phyloP scores from a whole-genome alignment of 2,113 vertebrate species.

The Illadopsis cleaveri region DNA sequence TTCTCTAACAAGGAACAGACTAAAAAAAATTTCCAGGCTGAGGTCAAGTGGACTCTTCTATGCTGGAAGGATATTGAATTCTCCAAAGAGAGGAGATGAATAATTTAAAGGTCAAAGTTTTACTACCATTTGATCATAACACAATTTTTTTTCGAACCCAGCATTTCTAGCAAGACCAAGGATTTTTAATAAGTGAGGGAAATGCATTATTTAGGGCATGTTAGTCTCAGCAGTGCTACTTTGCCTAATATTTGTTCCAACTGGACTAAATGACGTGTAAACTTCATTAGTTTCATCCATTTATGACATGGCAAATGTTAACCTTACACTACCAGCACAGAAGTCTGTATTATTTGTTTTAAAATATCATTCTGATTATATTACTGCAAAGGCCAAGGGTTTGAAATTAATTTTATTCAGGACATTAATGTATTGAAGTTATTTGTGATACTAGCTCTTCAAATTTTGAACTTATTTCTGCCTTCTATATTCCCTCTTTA shows the following conservation, averaged over 20 bases:
- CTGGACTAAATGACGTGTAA: not conserved
- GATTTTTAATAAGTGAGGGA: not conserved
- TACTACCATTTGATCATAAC: not conserved
- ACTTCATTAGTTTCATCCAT: not conserved
- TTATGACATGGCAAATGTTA: not conserved
- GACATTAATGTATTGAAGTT: not conserved
- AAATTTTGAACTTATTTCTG: not conserved
- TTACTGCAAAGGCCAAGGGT: not conserved
- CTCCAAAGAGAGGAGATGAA: not conserved
- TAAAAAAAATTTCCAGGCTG: not conserved
- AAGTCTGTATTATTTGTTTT: not conserved
- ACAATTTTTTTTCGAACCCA: not conserved
- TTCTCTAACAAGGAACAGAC: not conserved
- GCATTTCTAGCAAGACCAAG: not conserved
- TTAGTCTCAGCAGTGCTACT: not conserved
- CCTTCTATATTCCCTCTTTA: not conserved
- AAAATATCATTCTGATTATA: not conserved
- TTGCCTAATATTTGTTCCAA: not conserved
- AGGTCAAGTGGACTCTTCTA: not conserved
- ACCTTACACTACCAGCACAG: not conserved
- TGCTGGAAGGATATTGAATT: not conserved
- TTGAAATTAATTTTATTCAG: not conserved
- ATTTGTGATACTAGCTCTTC: not conserved
- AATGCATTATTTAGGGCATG: not conserved
- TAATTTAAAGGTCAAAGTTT: not conserved